A percentile compares a stretch with the other conserved stretches of the same genome.
phyloP scores from a whole-genome alignment of 2,797 vertebrate genomes.

The Pachyuromys duprasi region DNA sequence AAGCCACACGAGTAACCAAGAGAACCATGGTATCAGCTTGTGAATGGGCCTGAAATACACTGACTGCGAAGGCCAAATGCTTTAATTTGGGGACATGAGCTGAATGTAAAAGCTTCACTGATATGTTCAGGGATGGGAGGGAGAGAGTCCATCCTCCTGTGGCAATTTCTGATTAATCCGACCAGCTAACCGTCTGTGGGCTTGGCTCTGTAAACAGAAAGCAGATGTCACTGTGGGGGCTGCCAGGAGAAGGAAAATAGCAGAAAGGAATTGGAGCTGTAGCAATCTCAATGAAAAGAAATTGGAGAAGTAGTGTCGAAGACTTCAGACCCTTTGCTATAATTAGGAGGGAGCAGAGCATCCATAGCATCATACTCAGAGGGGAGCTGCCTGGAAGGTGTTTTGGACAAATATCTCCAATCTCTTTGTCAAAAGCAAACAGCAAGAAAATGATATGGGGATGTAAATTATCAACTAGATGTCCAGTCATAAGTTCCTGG shows the following conservation, averaged over 20 bases:
- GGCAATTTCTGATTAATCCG: constrained; percentile 46
- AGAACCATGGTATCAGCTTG: not conserved
- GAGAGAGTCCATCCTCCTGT: not conserved
- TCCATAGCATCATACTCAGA: not conserved
- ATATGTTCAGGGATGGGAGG: not conserved
- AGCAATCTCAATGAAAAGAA: not conserved
- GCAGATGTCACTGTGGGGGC: not conserved
- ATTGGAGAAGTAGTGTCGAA: constrained; percentile 28
- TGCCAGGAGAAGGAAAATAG: not conserved
- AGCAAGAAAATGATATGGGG: not conserved
- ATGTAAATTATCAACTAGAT: not conserved
- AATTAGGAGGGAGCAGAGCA: not conserved
- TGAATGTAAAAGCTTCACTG: not conserved
- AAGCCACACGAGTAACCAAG: not conserved
- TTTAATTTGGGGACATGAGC: not conserved
- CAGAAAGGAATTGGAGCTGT: constrained; percentile 1
- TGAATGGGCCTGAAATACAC: constrained; percentile 12
- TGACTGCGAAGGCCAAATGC: not conserved
- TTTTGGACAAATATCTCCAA: constrained; percentile 27
- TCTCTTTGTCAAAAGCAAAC: not conserved
- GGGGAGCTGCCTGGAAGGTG: not conserved
- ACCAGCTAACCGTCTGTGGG: not conserved
- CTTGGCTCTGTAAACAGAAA: constrained; percentile 50
- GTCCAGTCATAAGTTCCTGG: not conserved
- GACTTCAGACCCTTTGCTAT: constrained; percentile 51